phyloP scores from a whole-genome alignment of 2,113 vertebrate genomes.

The Varanus salvator region DNA sequence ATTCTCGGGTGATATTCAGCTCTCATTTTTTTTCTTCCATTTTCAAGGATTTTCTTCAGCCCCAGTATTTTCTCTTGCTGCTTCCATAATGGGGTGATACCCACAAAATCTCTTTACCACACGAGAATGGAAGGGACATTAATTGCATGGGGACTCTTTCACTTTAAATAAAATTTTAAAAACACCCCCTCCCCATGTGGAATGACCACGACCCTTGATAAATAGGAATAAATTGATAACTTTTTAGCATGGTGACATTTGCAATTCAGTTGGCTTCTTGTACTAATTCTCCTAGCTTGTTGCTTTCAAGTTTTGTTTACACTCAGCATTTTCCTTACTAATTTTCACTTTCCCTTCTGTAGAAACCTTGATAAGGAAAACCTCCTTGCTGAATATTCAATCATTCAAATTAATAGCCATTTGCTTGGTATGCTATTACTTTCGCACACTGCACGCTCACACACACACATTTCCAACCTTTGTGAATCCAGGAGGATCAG shows the following conservation, averaged over 20 bases:
- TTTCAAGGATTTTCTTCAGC: no score
- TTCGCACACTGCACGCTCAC: background rate
- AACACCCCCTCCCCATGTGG: background rate
- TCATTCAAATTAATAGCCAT: slow-evolving; percentile 75
- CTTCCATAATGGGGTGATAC: background rate
- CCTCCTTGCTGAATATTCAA: slow-evolving; percentile 67
- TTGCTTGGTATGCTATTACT: slow-evolving; percentile 68
- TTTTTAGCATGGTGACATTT: slow-evolving; percentile 16
- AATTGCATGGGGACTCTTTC: background rate
- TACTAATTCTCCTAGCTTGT: slow-evolving; percentile 37
- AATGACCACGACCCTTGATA: background rate
- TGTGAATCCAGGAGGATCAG: slow-evolving; percentile 66
- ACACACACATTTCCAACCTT: slow-evolving; percentile 1
- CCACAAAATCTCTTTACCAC: background rate
- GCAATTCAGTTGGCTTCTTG: slow-evolving; percentile 37
- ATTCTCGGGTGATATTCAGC: background rate
- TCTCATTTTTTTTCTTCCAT: background rate
- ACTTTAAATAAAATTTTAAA: no score
- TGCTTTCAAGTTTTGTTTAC: slow-evolving; percentile 65
- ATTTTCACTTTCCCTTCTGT: slow-evolving; percentile 70
- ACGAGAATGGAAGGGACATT: background rate
- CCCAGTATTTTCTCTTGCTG: background rate
- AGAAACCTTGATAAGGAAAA: slow-evolving; percentile 73
- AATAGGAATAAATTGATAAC: background rate
- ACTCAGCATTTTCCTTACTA: slow-evolving; percentile 60